These are phyloP conservation scores for Drosophila antonietae DNA, from an alignment of 2,888 invertebrate species.

Conservation along the genomic window DNA sequence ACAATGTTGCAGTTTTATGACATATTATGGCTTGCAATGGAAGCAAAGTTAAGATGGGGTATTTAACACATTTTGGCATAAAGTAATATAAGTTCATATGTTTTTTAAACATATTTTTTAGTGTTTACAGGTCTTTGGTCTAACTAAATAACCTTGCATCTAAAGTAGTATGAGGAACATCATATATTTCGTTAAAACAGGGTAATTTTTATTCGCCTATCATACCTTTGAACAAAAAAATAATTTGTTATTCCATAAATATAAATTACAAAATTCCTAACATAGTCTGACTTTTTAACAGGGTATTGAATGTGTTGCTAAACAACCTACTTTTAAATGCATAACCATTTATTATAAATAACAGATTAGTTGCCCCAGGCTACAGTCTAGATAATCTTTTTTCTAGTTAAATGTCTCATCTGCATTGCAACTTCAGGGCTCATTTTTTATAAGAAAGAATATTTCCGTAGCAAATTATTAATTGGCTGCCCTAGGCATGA, in stretches of 20 bases:
- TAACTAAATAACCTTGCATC: too few species aligned
- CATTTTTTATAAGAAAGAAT: not conserved
- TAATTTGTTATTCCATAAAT: not conserved
- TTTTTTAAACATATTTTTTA: not conserved
- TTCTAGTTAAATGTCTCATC: too few species aligned
- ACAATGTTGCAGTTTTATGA: conserved; percentile 6
- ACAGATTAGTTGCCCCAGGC: not conserved
- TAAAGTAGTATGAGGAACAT: not conserved
- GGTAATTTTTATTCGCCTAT: not conserved
- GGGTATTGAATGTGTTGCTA: not conserved
- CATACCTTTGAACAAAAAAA: too few species aligned
- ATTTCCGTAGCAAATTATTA: not conserved
- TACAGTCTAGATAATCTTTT: not conserved
- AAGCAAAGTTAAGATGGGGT: not conserved
- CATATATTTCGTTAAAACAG: not conserved
- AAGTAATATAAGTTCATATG: not conserved
- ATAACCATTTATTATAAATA: not conserved
- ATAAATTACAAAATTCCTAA: not conserved
- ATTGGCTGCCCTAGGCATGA: not conserved
- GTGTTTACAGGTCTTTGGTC: too few species aligned
- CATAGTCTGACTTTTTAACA: not conserved
- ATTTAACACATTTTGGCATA: not conserved
- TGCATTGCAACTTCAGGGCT: not conserved
- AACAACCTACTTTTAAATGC: not conserved
- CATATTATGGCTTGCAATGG: not conserved